A percentile compares a stretch with the other conserved stretches of the same genome.
Conservation (phyloP, 2,888 invertebrate genomes). For the Sphinx pinastri region DNA sequence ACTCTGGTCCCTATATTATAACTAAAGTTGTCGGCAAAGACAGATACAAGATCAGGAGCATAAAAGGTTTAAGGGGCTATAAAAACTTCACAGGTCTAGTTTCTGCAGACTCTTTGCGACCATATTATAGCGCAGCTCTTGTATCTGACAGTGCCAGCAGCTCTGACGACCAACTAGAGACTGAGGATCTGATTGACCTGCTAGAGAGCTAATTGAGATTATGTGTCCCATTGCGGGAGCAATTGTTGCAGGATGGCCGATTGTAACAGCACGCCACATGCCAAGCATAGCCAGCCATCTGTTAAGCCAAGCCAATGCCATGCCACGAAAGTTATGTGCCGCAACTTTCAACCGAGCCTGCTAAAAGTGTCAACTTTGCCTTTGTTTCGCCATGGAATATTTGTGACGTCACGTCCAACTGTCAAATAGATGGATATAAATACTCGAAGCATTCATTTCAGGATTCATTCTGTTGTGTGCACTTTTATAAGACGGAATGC, state of each 20-base stretch:
- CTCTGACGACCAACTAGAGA: constrained; percentile 41
- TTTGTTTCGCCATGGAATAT: too few species aligned
- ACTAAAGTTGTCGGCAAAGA: constrained; percentile 42
- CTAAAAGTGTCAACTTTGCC: too few species aligned
- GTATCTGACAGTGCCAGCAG: constrained; percentile 41
- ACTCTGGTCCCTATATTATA: constrained; percentile 41
- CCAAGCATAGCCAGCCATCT: too few species aligned
- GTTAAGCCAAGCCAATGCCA: too few species aligned
- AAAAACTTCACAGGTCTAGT: constrained; percentile 37
- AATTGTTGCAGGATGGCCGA: constrained; percentile 13
- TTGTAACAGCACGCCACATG: not conserved
- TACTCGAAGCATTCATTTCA: too few species aligned
- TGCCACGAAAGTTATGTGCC: too few species aligned
- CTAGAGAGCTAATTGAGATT: not conserved
- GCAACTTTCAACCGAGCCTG: too few species aligned
- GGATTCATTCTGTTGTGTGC: too few species aligned
- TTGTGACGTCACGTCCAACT: too few species aligned
- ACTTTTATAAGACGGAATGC: too few species aligned
- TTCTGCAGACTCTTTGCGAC: constrained; percentile 23
- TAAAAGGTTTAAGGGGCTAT: constrained; percentile 41
- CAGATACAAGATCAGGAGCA: constrained; percentile 42
- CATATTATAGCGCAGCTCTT: constrained; percentile 33
- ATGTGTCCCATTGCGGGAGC: constrained; percentile 7
- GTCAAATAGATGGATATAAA: too few species aligned
- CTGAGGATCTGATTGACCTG: constrained; percentile 24